Evolutionary conservation across 2,888 invertebrate genomes (phyloP), one percentile per base, ranked within the genome.

Genomic region (Mallateleia sp.): DNA sequence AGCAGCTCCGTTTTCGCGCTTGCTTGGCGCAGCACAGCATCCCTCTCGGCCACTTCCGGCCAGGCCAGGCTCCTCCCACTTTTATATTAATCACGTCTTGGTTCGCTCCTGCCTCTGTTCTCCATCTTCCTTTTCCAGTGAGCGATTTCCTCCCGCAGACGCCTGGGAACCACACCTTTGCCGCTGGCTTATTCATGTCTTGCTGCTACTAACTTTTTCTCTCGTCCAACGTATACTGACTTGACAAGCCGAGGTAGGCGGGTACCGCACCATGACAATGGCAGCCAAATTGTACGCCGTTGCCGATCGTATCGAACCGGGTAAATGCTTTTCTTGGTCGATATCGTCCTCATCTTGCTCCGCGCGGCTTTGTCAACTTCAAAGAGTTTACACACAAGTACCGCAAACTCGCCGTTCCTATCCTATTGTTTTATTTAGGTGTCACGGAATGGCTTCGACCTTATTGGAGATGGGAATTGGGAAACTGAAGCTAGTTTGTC

Each of bases 11-110:
- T 91, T 93, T 92, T 92, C 93, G 93, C 93, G 93, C 91, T 93
- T 93, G 93, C 93, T 93, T 92, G 93, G 92, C 92, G 90, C 91
- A 87, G 92, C 91, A 91, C 92, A 92, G 93, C 94, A 93, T 93
- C 94, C 93, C 94, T 93, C 93, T 93, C 91, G 93, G 92, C 93
- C 93, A 94, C 94, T 94, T 94, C 94, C 94, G 94, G 94, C 91
- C 92, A 90, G 88, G 83, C 93, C 91, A 93, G 88, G 92, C 93
- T 95, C 95, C 95, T 93, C 95, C 95, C 94, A 95, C 95, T 94
- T 94, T 95, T 94, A 94, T 94, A 94, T 95, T 95, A 95, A 95
- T 95, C 95, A 94, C 94, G 94, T 94, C 94, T 95, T 94, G 93
- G 93, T 93, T 92, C 93, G 92, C 91, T 93, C 92, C 93, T 85